phyloP scores from a whole-genome alignment of 2,113 vertebrate genomes.

The Artemisiospiza belli region DNA sequence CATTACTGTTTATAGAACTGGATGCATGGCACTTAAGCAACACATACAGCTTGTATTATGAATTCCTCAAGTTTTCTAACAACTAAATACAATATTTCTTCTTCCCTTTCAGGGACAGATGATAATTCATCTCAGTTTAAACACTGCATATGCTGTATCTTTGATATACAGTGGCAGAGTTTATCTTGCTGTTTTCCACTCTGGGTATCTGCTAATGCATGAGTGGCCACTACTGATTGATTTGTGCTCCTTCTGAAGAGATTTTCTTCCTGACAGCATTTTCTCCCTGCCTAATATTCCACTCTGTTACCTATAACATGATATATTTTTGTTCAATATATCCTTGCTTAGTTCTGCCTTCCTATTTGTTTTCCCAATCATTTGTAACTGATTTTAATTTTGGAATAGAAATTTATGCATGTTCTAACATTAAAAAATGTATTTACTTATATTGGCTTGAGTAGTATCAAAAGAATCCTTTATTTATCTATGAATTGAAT shows the following conservation, averaged over 20 bases:
- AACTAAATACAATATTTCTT: not conserved
- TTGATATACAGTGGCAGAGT: not conserved
- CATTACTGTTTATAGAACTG: not conserved
- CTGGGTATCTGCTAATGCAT: not conserved
- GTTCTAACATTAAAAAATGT: not conserved
- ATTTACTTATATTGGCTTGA: not conserved
- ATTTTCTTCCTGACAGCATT: not conserved
- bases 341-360: not conserved
- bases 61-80: not conserved
- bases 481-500: not conserved
- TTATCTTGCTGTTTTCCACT: not conserved
- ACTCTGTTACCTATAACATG: not conserved
- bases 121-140: not conserved
- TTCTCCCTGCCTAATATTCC: not conserved
- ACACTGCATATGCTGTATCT: not conserved
- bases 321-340: not conserved
- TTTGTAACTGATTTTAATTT: not conserved
- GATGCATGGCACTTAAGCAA: not conserved
- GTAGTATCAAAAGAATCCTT: not conserved
- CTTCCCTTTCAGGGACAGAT: not conserved
- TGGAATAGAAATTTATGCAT: not conserved
- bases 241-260: not conserved
- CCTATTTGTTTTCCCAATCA: not conserved
- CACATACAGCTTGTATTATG: not conserved
- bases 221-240: not conserved